These are phyloP conservation scores for Ciona savignyi DNA, from an alignment of 23 tunicate species.

Conservation along the genomic window DNA sequence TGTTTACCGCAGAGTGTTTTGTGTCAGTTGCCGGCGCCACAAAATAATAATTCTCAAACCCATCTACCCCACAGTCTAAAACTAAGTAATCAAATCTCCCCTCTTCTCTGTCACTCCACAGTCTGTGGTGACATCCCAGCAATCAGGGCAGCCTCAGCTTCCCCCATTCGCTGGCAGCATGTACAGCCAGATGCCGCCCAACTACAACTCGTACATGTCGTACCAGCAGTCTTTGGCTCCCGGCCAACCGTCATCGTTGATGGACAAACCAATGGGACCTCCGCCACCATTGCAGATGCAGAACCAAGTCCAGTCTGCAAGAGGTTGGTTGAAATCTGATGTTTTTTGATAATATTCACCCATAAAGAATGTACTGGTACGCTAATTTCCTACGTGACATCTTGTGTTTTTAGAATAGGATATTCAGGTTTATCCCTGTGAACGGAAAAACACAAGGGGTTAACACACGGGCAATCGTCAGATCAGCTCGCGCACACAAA, in stretches of 20 bases:
- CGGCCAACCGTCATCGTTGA: slow-evolving; percentile 13
- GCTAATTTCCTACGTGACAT: too few species aligned
- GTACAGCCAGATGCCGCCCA: slow-evolving; percentile 32
- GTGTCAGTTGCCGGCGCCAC: too few species aligned
- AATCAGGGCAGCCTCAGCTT: slow-evolving; percentile 49
- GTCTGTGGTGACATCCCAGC: slow-evolving; percentile 88
- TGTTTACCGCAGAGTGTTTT: too few species aligned
- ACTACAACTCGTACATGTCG: slow-evolving; percentile 16
- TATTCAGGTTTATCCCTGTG: too few species aligned
- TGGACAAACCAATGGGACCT: background rate
- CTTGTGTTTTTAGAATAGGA: too few species aligned
- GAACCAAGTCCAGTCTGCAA: background rate
- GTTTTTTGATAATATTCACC: too few species aligned
- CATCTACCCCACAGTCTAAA: background rate
- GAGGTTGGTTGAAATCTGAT: background rate
- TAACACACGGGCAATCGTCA: too few species aligned
- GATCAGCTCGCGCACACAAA: too few species aligned
- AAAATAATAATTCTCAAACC: background rate
- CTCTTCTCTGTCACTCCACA: slow-evolving; percentile 5
- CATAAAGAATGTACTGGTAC: too few species aligned
- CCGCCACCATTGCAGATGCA: background rate
- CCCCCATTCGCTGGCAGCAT: slow-evolving; percentile 43
- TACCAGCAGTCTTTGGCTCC: slow-evolving; percentile 39
- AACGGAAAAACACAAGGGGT: too few species aligned
- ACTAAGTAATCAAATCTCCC: background rate